phyloP scores from a whole-genome alignment of 2,888 invertebrate species.

The Drosophila kanekoi region DNA sequence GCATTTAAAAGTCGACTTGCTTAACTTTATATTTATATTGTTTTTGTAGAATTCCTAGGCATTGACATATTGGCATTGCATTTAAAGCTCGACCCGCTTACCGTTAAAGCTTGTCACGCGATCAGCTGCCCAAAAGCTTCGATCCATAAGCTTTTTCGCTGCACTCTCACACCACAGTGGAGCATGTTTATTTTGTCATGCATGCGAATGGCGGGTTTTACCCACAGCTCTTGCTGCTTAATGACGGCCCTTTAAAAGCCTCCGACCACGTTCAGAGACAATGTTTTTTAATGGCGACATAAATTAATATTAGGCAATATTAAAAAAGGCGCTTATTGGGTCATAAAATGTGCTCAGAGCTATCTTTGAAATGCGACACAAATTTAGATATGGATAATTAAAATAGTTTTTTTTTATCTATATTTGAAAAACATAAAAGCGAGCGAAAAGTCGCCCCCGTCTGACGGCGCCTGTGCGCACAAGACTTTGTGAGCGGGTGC shows the following conservation, averaged over 20 bases:
- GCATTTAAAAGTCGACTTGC: background rate
- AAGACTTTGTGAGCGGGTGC: background rate
- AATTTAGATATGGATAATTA: constrained; percentile 16
- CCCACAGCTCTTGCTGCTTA: constrained; percentile 21
- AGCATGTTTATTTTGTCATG: constrained; percentile 22
- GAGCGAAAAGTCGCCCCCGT: background rate
- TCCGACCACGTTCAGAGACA: constrained; percentile 8
- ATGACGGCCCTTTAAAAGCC: constrained; percentile 8
- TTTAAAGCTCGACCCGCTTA: constrained; percentile 28
- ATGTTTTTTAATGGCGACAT: background rate
- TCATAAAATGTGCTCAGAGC: background rate
- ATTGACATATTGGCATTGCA: constrained; percentile 7
- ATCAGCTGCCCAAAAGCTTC: constrained; percentile 47
- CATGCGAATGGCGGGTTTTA: constrained; percentile 10
- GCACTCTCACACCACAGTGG: constrained; percentile 26
- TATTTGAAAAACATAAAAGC: constrained; percentile 36
- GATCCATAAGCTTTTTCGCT: constrained; percentile 32
- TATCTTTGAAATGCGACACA: constrained; percentile 16
- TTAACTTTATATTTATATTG: background rate
- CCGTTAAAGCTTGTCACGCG: constrained; percentile 43
- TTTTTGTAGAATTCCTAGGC: background rate
- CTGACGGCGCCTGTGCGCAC: constrained; percentile 10
- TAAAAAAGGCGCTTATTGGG: constrained; percentile 13
- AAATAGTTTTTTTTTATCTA: constrained; percentile 20
- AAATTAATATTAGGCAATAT: constrained; percentile 11